These are phyloP conservation scores for Anguilla marmorata DNA, from an alignment of 2,797 vertebrate genomes.

Conservation along the genomic window DNA sequence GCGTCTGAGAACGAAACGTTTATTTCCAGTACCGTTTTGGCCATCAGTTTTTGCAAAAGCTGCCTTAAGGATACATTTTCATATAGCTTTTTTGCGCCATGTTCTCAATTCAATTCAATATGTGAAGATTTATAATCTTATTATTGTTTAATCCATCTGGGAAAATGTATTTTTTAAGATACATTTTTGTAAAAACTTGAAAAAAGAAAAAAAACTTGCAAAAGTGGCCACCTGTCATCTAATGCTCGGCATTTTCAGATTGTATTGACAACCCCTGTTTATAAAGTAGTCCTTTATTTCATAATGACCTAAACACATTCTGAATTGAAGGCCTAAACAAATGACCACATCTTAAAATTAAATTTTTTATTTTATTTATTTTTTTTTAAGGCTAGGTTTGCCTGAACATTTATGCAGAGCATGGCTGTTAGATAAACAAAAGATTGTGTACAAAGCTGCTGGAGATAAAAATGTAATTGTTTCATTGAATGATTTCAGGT, in stretches of 20 bases:
- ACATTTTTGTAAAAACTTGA: background rate
- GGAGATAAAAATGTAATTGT: background rate
- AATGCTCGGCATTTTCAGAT: background rate
- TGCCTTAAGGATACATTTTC: background rate
- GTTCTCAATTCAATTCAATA: background rate
- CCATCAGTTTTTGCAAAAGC: background rate
- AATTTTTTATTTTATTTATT: too few relatives aligned
- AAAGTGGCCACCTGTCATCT: background rate
- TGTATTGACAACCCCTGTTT: background rate
- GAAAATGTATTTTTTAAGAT: background rate
- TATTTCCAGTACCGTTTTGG: background rate
- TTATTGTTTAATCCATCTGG: background rate
- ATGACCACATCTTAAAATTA: background rate
- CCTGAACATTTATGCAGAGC: background rate
- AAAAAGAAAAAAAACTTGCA: too few relatives aligned
- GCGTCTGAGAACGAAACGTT: background rate
- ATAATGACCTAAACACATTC: background rate
- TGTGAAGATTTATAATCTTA: background rate
- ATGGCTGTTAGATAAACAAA: background rate
- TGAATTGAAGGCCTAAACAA: background rate
- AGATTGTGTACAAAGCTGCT: background rate
- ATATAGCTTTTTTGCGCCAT: background rate
- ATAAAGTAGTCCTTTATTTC: background rate
- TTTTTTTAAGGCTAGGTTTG: background rate
- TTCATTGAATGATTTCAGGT: background rate